A percentile compares a stretch with the other conserved stretches of the same genome.
Evolutionary conservation across 2,113 vertebrate genomes (phyloP).

Genomic region (Atrichornis clamosus): DNA sequence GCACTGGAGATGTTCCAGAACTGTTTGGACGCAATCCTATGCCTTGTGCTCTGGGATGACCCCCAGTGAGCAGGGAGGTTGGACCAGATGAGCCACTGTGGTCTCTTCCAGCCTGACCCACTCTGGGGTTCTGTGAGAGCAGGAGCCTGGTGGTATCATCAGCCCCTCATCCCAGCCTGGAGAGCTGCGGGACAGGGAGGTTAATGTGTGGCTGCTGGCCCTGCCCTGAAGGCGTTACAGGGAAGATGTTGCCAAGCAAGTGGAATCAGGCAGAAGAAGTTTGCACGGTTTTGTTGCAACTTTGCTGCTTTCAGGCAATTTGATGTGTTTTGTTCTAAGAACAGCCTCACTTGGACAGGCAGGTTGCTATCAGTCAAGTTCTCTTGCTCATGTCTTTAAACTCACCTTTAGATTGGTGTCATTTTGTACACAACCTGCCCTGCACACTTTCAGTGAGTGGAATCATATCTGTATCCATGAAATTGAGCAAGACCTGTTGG

Average conservation of each 20-base stretch:
- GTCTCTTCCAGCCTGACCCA: background rate
- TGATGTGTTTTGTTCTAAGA: background rate
- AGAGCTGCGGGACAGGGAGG: background rate
- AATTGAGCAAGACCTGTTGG: background rate
- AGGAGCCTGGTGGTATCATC: background rate
- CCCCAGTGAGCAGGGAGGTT: background rate
- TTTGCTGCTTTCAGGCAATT: background rate
- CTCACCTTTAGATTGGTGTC: background rate
- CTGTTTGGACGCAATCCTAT: background rate
- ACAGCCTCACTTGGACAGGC: background rate
- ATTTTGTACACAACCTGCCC: background rate
- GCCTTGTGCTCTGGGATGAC: background rate
- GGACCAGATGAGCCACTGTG: background rate
- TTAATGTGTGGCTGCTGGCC: background rate
- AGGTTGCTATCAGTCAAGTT: background rate
- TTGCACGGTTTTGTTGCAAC: background rate
- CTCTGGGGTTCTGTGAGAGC: background rate
- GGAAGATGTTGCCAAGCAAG: background rate
- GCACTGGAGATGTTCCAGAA: too few relatives aligned
- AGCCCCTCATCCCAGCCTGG: background rate
- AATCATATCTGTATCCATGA: background rate
- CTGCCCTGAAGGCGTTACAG: background rate
- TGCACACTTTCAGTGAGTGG: background rate
- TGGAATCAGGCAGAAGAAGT: background rate
- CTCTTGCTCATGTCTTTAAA: background rate